Percentiles rank a stretch among this genome's conserved stretches.
phyloP scores from a whole-genome alignment of 2,888 invertebrate genomes.

The Drosophila sordidapex region DNA sequence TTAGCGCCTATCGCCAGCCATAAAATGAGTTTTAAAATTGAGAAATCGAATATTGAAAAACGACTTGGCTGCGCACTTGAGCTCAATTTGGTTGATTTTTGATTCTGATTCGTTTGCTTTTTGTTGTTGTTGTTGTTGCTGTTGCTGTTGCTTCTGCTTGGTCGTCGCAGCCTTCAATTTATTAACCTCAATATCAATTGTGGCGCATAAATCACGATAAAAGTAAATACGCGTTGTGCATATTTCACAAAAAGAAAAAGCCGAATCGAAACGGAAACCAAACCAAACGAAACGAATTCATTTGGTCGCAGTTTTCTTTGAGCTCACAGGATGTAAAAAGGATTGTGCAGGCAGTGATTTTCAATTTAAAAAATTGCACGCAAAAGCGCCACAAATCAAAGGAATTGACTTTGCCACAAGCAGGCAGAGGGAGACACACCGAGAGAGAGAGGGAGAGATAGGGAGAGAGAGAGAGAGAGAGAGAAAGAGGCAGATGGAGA shows the following conservation, averaged over 20 bases:
- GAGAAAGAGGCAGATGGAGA: not conserved
- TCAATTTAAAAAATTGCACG: conserved; percentile 81
- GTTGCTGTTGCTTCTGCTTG: conserved; percentile 33
- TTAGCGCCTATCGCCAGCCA: conserved; percentile 26
- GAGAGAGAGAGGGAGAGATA: not conserved
- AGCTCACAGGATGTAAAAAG: conserved; percentile 71
- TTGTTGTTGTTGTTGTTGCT: not conserved
- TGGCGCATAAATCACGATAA: conserved; percentile 76
- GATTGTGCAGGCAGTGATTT: conserved; percentile 77
- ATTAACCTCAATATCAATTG: conserved; percentile 80
- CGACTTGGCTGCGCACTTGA: conserved; percentile 68
- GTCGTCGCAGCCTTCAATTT: conserved; percentile 70
- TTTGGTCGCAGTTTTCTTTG: conserved; percentile 54
- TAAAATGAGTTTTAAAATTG: conserved; percentile 53
- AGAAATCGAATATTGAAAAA: conserved; percentile 42
- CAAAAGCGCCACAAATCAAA: conserved; percentile 82
- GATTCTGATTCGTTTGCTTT: conserved; percentile 9
- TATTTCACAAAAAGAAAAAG: conserved; percentile 59
- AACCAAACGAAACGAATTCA: conserved; percentile 68
- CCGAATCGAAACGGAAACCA: conserved; percentile 30
- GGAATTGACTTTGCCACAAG: conserved; percentile 73
- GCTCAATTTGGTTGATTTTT: conserved; percentile 64
- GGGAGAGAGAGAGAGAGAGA: conserved; percentile 18
- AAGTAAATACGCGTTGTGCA: conserved; percentile 76
- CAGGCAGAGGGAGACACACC: not conserved